phyloP scores from a whole-genome alignment of 2,888 invertebrate genomes.

The Stenolophus ochropezus region DNA sequence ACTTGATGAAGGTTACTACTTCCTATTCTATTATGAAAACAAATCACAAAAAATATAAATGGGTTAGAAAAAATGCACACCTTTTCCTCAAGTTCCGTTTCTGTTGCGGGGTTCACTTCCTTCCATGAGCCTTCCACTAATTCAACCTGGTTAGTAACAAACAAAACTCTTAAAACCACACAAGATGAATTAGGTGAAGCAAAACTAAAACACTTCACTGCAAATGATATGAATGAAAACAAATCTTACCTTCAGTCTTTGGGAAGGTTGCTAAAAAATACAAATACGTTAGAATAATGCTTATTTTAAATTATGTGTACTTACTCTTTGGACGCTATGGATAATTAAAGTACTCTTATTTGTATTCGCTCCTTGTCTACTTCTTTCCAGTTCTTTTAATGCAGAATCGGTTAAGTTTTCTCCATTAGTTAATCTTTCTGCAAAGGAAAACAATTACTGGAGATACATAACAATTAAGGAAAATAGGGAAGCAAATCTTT shows the following conservation, averaged over 20 bases:
- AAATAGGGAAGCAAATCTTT: too few relatives aligned
- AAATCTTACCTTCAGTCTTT: constrained; percentile 71
- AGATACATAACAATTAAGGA: too few relatives aligned
- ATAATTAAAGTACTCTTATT: constrained; percentile 95
- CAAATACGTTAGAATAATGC: too few relatives aligned
- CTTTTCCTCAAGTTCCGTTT: constrained; percentile 55
- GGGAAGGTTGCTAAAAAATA: constrained; percentile 72
- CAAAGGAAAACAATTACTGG: constrained; percentile 65
- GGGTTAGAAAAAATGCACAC: constrained; percentile 50
- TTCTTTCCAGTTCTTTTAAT: constrained; percentile 83
- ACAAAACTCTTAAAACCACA: constrained; percentile 47
- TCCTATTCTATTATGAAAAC: neutral
- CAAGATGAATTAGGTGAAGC: constrained; percentile 9
- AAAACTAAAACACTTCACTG: neutral
- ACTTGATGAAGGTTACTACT: neutral
- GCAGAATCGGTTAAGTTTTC: constrained; percentile 83
- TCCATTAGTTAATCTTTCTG: constrained; percentile 81
- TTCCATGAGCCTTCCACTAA: constrained; percentile 71
- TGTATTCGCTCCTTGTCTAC: constrained; percentile 77
- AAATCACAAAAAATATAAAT: neutral
- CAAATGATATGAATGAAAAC: constrained; percentile 31
- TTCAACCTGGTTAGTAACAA: constrained; percentile 71
- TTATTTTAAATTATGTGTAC: too few relatives aligned
- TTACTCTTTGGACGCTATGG: constrained; percentile 92
- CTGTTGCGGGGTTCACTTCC: constrained; percentile 66